Percentiles rank a stretch among this genome's conserved stretches.
These are phyloP conservation scores for Yoshiicerus persimilis DNA, from an alignment of 1,140 invertebrate species.

Conservation along the genomic window DNA sequence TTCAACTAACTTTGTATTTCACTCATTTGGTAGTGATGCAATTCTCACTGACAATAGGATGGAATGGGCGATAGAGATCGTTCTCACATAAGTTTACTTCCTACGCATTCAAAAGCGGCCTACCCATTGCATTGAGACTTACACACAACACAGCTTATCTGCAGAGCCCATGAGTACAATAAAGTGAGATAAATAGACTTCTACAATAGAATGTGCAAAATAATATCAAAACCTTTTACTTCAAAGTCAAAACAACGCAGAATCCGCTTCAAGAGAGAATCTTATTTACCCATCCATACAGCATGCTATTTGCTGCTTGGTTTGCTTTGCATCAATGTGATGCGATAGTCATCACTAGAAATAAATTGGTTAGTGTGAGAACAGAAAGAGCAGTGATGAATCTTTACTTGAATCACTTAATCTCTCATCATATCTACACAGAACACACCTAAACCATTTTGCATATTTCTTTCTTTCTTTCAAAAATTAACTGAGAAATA, in stretches of 20 bases:
- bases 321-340: background rate
- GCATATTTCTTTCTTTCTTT: no score
- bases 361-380: background rate
- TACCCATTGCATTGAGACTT: background rate
- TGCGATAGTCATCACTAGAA: background rate
- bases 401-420: background rate
- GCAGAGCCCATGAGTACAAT: background rate
- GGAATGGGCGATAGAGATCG: background rate
- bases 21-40: background rate
- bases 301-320: background rate
- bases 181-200: background rate
- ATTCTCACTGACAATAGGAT: background rate
- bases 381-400: background rate
- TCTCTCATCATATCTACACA: no score
- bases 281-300: background rate
- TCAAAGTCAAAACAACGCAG: background rate
- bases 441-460: background rate
- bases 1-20: slow-evolving; percentile 9
- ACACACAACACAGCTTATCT: background rate
- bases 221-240: background rate
- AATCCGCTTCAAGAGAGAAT: background rate
- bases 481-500: no score
- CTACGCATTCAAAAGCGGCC: background rate
- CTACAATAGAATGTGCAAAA: background rate
- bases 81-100: background rate